phyloP scores from a whole-genome alignment of 2,797 vertebrate genomes.

The Bradypodion ventrale region DNA sequence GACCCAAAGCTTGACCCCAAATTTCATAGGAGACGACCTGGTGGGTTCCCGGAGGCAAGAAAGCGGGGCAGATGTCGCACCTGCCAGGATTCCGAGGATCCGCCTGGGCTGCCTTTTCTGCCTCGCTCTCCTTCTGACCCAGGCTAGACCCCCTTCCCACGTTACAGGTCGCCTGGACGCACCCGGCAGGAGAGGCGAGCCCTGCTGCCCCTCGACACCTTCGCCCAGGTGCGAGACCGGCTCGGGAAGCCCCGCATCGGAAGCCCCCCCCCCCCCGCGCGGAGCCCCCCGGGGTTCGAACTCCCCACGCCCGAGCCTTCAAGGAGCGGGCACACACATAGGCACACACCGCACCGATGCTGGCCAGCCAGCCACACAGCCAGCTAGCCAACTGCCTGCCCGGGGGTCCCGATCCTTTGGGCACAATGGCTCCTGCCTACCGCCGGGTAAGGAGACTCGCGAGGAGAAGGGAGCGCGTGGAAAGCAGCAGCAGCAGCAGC shows the following conservation, averaged over 20 bases:
- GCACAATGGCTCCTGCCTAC: background rate
- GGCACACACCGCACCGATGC: no score
- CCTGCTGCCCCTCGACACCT: background rate
- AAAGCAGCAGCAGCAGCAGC: background rate
- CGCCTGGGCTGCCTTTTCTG: background rate
- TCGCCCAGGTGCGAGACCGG: background rate
- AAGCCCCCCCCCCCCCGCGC: no score
- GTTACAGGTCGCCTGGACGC: no score
- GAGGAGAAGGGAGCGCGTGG: background rate
- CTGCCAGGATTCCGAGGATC: background rate
- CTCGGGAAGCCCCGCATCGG: background rate
- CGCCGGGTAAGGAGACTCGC: background rate
- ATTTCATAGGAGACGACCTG: conserved; percentile 25
- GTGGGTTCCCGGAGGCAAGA: background rate
- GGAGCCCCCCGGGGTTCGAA: no score
- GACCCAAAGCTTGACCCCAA: conserved; percentile 24
- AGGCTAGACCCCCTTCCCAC: no score
- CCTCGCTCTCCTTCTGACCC: background rate
- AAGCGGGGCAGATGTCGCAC: background rate
- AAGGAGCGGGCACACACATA: no score
- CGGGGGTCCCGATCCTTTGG: background rate
- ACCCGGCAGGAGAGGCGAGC: no score
- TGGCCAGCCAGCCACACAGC: no score
- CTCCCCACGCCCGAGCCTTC: background rate
- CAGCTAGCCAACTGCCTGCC: no score